A percentile compares a stretch with the other conserved stretches of the same genome.
Conservation (phyloP, 1,140 invertebrate genomes). For the Episyrphus balteatus region DNA sequence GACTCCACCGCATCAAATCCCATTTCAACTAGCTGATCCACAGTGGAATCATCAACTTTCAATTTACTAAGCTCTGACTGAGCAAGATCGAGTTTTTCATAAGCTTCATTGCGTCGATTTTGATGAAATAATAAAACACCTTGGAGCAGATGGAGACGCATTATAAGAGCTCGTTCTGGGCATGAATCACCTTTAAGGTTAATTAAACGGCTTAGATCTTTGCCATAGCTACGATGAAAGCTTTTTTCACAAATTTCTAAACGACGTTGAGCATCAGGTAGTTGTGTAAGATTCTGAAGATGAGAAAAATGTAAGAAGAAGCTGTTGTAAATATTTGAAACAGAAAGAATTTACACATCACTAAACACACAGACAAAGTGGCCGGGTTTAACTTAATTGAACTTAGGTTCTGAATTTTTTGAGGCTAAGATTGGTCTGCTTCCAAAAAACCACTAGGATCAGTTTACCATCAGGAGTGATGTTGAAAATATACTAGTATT, state of each 20-base stretch:
- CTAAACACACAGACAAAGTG: no score
- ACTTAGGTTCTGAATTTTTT: no score
- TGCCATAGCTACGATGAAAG: slow-evolving; percentile 58
- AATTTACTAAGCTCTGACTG: slow-evolving; percentile 48
- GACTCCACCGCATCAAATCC: slow-evolving; percentile 52
- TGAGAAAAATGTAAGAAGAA: neutral
- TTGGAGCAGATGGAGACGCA: slow-evolving; percentile 65
- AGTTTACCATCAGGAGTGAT: no score
- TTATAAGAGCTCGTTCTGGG: slow-evolving; percentile 58
- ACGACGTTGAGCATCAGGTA: slow-evolving; percentile 58
- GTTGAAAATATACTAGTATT: no score
- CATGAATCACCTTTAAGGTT: slow-evolving; percentile 52
- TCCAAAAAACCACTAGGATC: no score
- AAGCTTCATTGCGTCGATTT: slow-evolving; percentile 50
- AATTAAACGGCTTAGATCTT: slow-evolving; percentile 54
- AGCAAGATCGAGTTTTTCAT: slow-evolving; percentile 44
- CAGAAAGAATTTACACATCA: no score
- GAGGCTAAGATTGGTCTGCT: no score
- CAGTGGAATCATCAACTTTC: slow-evolving; percentile 47
- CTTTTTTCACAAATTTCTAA: slow-evolving; percentile 52
- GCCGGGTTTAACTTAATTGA: no score
- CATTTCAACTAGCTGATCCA: slow-evolving; percentile 45
- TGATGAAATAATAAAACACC: slow-evolving; percentile 65
- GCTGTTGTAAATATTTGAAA: neutral
- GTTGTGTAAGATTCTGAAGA: slow-evolving; percentile 48